A percentile compares a stretch with the other conserved stretches of the same genome.
These are phyloP conservation scores for Nannoperca australis DNA, from an alignment of 2,797 vertebrate species.

Conservation along the genomic window DNA sequence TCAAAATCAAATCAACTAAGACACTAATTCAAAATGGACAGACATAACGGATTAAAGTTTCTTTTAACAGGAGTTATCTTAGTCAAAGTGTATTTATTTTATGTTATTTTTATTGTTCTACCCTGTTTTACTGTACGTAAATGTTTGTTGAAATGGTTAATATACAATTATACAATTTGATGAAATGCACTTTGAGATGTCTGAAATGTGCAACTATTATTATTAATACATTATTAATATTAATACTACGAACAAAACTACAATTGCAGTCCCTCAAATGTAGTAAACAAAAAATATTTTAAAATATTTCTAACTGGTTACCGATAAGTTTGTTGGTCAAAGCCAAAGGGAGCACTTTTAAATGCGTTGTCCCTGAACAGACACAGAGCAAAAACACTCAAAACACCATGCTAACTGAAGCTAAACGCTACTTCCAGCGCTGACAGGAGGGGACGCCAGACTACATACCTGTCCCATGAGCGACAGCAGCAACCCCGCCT, in stretches of 20 bases:
- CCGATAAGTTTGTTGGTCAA: no score
- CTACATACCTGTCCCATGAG: constrained; percentile 92
- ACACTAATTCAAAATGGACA: neutral
- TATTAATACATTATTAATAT: no score
- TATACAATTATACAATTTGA: neutral
- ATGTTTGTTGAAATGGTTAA: neutral
- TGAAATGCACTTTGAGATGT: neutral
- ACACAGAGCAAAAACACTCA: neutral
- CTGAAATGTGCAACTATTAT: no score
- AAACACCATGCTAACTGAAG: neutral
- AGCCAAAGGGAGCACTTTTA: neutral
- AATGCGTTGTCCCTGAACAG: neutral
- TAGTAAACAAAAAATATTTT: no score
- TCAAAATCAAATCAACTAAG: neutral
- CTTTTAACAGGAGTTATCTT: neutral
- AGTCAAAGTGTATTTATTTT: neutral
- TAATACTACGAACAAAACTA: neutral
- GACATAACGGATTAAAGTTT: neutral
- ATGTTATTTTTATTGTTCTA: neutral
- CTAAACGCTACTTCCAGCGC: neutral
- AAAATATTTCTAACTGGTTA: no score
- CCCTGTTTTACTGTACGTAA: neutral
- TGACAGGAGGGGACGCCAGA: neutral
- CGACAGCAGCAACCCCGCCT: constrained; percentile 87
- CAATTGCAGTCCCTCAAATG: no score